Evolutionary conservation across 2,113 vertebrate genomes (phyloP).

Genomic region (Corythaeola cristata): DNA sequence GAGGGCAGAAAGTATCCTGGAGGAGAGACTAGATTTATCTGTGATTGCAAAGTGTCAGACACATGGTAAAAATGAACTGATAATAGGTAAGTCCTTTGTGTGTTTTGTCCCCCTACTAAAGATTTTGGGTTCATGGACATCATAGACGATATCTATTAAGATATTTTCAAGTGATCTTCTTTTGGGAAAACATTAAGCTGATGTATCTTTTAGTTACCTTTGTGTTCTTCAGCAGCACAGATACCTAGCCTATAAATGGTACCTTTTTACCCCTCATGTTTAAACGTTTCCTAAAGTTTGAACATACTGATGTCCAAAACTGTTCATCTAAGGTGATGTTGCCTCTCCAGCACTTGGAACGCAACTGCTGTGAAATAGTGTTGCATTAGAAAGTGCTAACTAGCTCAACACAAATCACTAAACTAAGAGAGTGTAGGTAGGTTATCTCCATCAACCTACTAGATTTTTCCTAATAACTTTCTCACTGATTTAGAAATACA

Average conservation of each 20-base stretch:
- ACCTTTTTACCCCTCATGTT: neutral
- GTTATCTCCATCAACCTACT: neutral
- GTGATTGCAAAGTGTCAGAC: neutral
- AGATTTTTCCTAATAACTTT: neutral
- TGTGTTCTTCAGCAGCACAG: neutral
- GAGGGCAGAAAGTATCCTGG: neutral
- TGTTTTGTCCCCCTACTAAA: neutral
- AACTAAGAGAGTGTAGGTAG: neutral
- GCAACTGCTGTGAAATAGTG: neutral
- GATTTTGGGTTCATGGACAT: neutral
- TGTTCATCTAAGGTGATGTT: neutral
- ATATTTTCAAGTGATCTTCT: neutral
- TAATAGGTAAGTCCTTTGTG: neutral
- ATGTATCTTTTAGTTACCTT: neutral
- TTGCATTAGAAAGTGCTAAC: neutral
- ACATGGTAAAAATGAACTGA: neutral
- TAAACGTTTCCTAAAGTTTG: neutral
- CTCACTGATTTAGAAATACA: neutral
- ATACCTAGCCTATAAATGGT: neutral
- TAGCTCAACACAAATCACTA: neutral
- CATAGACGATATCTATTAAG: neutral
- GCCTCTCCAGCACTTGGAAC: neutral
- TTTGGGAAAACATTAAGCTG: neutral
- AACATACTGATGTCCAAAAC: neutral
- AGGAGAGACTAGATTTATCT: neutral